These are phyloP conservation scores for Triplophysa bombifrons DNA, from an alignment of 2,797 vertebrate species.

Conservation along the genomic window DNA sequence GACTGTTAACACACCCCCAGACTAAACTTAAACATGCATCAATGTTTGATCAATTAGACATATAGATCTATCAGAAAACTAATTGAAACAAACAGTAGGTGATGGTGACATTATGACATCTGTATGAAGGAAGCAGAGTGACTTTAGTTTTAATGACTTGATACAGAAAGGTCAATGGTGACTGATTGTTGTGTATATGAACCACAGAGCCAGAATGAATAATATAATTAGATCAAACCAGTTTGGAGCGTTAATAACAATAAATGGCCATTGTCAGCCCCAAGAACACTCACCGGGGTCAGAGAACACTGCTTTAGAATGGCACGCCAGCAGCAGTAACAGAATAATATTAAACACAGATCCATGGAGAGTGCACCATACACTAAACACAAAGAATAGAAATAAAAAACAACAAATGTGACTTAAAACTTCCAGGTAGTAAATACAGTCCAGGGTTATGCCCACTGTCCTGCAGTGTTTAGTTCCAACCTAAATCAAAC, in stretches of 20 bases:
- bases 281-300: constrained; percentile 76
- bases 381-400: constrained; percentile 60
- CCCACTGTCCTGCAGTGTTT: not conserved
- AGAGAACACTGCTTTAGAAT: constrained; percentile 81
- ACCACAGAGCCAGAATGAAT: not conserved
- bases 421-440: not conserved
- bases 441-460: not conserved
- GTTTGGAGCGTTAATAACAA: not conserved
- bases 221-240: not conserved
- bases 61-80: not conserved
- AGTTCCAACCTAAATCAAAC: not conserved
- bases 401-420: not conserved
- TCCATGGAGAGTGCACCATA: constrained; percentile 80
- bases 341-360: constrained; percentile 79
- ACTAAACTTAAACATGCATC: not conserved
- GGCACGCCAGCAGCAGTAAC: constrained; percentile 80
- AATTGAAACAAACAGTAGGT: constrained; percentile 1
- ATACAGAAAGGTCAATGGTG: not conserved
- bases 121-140: not conserved
- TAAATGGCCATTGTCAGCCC: not conserved
- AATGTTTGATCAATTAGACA: not conserved
- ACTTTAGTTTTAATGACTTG: not conserved
- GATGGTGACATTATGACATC: not conserved
- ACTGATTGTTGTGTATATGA: not conserved
- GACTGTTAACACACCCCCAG: not conserved